These are phyloP conservation scores for Globicephala melas DNA, from an alignment of 2,113 vertebrate species.

Conservation along the genomic window DNA sequence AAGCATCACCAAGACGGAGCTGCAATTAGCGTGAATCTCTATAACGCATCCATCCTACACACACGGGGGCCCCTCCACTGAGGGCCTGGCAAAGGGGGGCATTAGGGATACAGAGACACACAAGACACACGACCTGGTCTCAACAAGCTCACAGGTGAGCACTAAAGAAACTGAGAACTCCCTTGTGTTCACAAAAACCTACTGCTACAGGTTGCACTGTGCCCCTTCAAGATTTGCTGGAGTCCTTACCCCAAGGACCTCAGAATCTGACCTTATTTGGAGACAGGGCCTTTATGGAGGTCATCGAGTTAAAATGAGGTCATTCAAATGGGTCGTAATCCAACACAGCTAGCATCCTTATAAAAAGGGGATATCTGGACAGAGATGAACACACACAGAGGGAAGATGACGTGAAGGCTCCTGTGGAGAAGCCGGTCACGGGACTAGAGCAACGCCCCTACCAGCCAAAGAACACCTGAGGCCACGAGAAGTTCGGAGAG, in stretches of 20 bases:
- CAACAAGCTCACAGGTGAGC: background rate
- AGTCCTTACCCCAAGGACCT: background rate
- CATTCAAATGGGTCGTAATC: background rate
- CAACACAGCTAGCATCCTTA: rapidly evolving
- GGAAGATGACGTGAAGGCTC: rapidly evolving
- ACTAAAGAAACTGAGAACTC: background rate
- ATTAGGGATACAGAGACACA: rapidly evolving
- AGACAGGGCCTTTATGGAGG: background rate
- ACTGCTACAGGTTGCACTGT: background rate
- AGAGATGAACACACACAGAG: background rate
- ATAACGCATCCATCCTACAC: background rate
- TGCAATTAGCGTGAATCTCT: too few species aligned
- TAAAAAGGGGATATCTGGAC: background rate
- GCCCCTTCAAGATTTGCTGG: background rate
- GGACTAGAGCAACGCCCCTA: rapidly evolving
- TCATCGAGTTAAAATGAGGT: rapidly evolving
- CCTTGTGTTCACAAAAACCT: background rate
- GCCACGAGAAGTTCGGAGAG: background rate
- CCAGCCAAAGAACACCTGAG: too few species aligned
- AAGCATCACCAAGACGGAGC: background rate
- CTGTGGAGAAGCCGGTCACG: rapidly evolving
- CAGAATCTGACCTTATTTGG: background rate
- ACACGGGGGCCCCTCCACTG: background rate
- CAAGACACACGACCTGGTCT: background rate
- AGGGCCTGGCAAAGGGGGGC: background rate